Base-by-base conservation (phyloP, 1,140 invertebrate genomes). In the Drosophila malerkotliana region DNA sequence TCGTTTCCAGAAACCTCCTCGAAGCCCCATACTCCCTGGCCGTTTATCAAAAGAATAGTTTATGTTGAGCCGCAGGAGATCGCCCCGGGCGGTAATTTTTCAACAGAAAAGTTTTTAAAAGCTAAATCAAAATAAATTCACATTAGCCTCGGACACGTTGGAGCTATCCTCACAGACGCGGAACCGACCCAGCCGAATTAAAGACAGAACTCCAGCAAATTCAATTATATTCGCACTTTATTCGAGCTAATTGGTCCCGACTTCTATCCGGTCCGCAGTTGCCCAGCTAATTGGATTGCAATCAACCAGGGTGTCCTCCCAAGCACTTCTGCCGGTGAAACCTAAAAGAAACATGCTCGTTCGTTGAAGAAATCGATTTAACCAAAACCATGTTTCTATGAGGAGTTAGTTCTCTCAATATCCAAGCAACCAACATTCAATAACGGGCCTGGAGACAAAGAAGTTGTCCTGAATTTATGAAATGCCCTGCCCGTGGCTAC, bases 151-250 rank as follows among this genome's bases (percentile, higher is more conserved):
- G 21, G 47, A 64, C 60, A 52, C 45, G 63, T 26, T 14, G 14
- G 64, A 67, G 51, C 48, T 56, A 15, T 26, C 32, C 24, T 14
- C 26, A n/a, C 10, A 10, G 4, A 8, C 30, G 39, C 49, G 4
- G 49, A 72, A 72, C 55, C 21, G 52, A 56, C 7, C 44, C 39
- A 63, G 49, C 14, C 21, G 52, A 56, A 69, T 71, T 71, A 71
- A 37, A 37, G 30, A 55, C 10, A 8, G 12, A 9, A 7, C 47
- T 30, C 30, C 72, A 57, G 56, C 52, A 52, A 56, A 39, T 69
- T 80, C 60, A 85, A 77, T 77, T 84, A 77, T 55, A 79, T 81
- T 71, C 63, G 59, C 68, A 74, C 64, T 87, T 58, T 66, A 72
- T 59, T 61, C 34, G 55, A 67, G 37, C 76, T 85, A 85, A 87